phyloP scores from a whole-genome alignment of 1,140 invertebrate genomes.

The Anoplophora glabripennis region DNA sequence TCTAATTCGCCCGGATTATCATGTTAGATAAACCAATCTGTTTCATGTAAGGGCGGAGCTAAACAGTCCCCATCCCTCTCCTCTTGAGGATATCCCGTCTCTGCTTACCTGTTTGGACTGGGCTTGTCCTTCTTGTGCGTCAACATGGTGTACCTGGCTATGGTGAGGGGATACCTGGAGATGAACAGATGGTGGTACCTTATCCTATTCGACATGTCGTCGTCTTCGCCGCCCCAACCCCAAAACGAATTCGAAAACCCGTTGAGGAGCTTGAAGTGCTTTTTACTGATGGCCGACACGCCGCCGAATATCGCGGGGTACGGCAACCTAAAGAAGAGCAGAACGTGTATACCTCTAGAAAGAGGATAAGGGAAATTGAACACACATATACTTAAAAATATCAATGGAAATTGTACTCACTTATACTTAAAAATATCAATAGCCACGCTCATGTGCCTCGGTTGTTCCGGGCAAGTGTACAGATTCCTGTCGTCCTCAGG shows the following conservation, averaged over 20 bases:
- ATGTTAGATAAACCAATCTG: too few relatives aligned
- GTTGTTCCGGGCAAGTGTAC: slow-evolving; percentile 86
- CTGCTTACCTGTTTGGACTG: slow-evolving; percentile 76
- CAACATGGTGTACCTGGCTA: slow-evolving; percentile 89
- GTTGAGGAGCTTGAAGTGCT: slow-evolving; percentile 80
- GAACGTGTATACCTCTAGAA: not conserved
- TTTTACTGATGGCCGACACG: slow-evolving; percentile 77
- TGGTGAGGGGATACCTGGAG: slow-evolving; percentile 78
- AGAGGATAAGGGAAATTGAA: not conserved
- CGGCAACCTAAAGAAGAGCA: slow-evolving; percentile 66
- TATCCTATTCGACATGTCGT: slow-evolving; percentile 86
- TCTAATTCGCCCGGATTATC: too few relatives aligned
- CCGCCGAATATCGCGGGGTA: slow-evolving; percentile 87
- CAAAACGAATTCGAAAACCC: slow-evolving; percentile 91
- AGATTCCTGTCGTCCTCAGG: slow-evolving; percentile 90
- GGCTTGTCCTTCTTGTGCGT: slow-evolving; percentile 83
- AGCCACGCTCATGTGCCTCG: slow-evolving; percentile 91
- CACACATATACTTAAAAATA: not conserved
- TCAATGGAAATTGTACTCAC: slow-evolving; percentile 52
- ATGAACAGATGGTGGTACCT: slow-evolving; percentile 76
- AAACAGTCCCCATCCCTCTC: too few relatives aligned
- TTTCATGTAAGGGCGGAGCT: too few relatives aligned
- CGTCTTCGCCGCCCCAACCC: slow-evolving; percentile 92
- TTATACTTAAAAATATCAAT: slow-evolving; percentile 86
- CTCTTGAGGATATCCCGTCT: too few relatives aligned